Percentiles rank a stretch among this genome's conserved stretches.
Evolutionary conservation across 92 coral and sea anemone species (phyloP).

Genomic region (Plumapathes pennacea): DNA sequence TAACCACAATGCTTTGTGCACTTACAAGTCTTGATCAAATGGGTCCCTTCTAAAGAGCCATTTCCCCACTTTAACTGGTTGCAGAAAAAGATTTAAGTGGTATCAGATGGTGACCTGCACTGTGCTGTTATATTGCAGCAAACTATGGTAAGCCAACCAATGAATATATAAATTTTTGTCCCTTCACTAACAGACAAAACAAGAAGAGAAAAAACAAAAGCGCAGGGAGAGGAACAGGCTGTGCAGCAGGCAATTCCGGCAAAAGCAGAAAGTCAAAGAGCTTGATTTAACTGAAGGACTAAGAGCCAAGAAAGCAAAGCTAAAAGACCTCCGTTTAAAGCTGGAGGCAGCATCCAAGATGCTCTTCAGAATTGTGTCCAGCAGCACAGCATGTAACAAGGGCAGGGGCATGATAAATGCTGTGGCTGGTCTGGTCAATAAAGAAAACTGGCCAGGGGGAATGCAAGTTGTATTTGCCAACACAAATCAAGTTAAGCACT

Average conservation of each 20-base stretch:
- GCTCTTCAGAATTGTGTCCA: slow-evolving; percentile 40
- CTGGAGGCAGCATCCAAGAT: slow-evolving; percentile 69
- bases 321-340: slow-evolving; percentile 49
- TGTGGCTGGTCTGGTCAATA: slow-evolving; percentile 43
- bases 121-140: no score
- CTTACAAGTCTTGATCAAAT: no score
- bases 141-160: no score
- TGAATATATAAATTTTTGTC: background rate
- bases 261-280: slow-evolving; percentile 82
- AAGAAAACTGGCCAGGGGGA: slow-evolving; percentile 30
- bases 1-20: no score
- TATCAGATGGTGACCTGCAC: no score
- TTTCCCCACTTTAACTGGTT: no score
- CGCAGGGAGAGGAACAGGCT: slow-evolving; percentile 91
- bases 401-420: slow-evolving; percentile 43
- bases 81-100: no score
- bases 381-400: slow-evolving; percentile 55
- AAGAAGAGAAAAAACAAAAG: slow-evolving; percentile 71
- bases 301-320: slow-evolving; percentile 55
- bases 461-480: no score
- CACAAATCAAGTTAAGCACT: no score
- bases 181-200: slow-evolving; percentile 30
- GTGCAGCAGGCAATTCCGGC: slow-evolving; percentile 88
- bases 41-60: no score
- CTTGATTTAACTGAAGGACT: slow-evolving; percentile 63